Conservation (phyloP, 1,140 invertebrate species). For the Condylostylus longicornis region DNA sequence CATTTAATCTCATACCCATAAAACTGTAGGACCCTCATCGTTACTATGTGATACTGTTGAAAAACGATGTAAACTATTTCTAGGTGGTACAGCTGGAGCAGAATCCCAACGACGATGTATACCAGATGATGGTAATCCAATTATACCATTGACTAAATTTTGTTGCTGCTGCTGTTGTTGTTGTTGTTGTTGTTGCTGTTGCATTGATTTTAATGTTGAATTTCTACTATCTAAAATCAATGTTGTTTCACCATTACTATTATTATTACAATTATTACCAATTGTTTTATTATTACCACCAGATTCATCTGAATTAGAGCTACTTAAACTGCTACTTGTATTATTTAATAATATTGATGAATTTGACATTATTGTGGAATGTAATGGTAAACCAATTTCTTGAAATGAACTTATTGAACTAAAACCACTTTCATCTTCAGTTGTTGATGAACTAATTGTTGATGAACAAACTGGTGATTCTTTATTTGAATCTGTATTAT, state of each 20-base stretch:
- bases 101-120: constrained; percentile 10
- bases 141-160: constrained; percentile 20
- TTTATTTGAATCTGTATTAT: no score
- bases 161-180: constrained; percentile 4
- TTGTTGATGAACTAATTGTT: constrained; percentile 19
- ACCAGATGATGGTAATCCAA: constrained; percentile 9
- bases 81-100: constrained; percentile 15
- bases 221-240: constrained; percentile 19
- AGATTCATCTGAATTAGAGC: background rate
- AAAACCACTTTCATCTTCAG: constrained; percentile 66
- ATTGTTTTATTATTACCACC: background rate
- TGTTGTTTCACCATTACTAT: background rate
- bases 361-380: constrained; percentile 25
- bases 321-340: constrained; percentile 9
- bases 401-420: constrained; percentile 69
- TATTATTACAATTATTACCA: background rate
- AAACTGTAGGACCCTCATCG: constrained; percentile 24
- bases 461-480: no score
- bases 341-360: background rate
- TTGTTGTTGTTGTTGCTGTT: constrained; percentile 3
- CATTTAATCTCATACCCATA: constrained; percentile 27
- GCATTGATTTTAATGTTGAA: constrained; percentile 16
- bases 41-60: constrained; percentile 30
- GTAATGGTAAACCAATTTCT: constrained; percentile 49
- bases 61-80: constrained; percentile 26